These are phyloP conservation scores for Conger conger DNA, from an alignment of 2,113 vertebrate genomes.

Conservation along the genomic window DNA sequence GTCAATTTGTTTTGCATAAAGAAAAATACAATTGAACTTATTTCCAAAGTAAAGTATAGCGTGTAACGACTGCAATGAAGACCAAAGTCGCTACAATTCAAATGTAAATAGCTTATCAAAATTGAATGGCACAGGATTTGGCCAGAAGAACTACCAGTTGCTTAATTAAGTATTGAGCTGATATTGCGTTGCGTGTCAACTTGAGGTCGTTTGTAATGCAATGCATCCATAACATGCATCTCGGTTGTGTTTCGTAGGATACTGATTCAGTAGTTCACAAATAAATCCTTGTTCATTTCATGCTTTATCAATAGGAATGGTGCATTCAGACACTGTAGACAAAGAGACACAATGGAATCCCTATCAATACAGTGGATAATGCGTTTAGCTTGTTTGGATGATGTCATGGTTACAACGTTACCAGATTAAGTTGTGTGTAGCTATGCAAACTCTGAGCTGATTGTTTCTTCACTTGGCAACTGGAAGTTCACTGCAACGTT, in stretches of 20 bases:
- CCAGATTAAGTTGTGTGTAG: background rate
- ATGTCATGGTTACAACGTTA: constrained; percentile 13
- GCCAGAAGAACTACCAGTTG: too few relatives aligned
- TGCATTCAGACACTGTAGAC: background rate
- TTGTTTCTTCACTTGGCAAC: background rate
- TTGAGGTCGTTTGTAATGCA: background rate
- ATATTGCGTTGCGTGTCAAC: background rate
- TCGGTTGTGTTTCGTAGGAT: background rate
- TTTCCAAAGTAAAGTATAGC: background rate
- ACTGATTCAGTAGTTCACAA: background rate
- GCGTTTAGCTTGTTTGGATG: background rate
- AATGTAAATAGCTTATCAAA: too few relatives aligned
- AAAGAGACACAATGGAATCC: background rate
- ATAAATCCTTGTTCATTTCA: background rate
- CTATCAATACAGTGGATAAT: background rate
- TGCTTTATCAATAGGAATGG: background rate
- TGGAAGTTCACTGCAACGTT: background rate
- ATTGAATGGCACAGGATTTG: too few relatives aligned
- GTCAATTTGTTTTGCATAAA: background rate
- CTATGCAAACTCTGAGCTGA: background rate
- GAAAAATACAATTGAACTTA: too few relatives aligned
- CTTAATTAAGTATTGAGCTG: too few relatives aligned
- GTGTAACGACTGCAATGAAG: background rate
- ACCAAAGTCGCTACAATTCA: too few relatives aligned
- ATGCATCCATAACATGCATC: background rate